These are phyloP conservation scores for Picus viridis DNA, from an alignment of 2,797 vertebrate species.

Conservation along the genomic window DNA sequence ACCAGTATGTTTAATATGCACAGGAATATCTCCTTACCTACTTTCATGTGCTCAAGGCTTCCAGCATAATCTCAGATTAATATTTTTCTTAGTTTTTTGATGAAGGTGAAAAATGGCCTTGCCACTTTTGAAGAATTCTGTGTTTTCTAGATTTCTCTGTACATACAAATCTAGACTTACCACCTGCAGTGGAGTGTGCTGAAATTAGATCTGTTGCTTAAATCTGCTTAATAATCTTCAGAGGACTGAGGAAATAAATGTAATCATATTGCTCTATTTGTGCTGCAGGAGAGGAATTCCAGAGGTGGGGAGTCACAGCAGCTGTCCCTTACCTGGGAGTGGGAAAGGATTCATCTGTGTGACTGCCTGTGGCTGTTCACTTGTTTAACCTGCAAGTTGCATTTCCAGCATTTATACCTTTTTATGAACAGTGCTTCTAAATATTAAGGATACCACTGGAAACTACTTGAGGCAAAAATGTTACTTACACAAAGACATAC, in stretches of 20 bases:
- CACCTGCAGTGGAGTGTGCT: not conserved
- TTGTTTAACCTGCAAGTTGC: not conserved
- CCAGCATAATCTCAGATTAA: not conserved
- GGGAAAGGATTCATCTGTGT: not conserved
- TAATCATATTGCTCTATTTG: not conserved
- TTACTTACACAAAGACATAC: not conserved
- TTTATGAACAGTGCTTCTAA: not conserved
- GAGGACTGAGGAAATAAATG: not conserved
- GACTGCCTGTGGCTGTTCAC: fast-evolving
- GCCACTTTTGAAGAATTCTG: not conserved
- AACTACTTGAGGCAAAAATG: not conserved
- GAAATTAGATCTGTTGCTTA: not conserved
- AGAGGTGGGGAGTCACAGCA: not conserved
- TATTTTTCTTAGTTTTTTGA: not conserved
- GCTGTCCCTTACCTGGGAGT: not conserved
- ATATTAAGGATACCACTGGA: not conserved
- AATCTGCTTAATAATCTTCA: not conserved
- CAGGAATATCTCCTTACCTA: not conserved
- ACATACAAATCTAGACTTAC: not conserved
- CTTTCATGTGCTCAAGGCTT: not conserved
- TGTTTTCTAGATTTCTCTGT: not conserved
- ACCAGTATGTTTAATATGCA: not conserved
- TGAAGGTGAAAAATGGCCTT: not conserved
- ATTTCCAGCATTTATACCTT: not conserved
- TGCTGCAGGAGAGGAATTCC: not conserved